Evolutionary conservation across 2,888 invertebrate genomes (phyloP).

Genomic region (Agonopterix alstromeriana): DNA sequence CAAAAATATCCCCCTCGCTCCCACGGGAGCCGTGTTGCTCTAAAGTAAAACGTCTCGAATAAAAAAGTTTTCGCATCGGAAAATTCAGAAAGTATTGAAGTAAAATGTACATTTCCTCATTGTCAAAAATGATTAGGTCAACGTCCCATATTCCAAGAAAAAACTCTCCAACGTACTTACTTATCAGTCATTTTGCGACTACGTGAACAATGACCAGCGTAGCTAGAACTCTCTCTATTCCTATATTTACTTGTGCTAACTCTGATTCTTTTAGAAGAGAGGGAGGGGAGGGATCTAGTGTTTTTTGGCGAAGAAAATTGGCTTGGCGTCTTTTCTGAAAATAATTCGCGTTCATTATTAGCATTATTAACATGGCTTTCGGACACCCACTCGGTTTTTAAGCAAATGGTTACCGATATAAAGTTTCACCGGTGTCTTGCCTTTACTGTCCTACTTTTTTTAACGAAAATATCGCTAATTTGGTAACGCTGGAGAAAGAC

Average conservation of each 20-base stretch:
- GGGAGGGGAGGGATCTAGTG: neutral
- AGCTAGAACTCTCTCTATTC: neutral
- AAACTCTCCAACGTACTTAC: neutral
- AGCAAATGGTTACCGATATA: conserved; percentile 23
- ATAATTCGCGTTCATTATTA: conserved; percentile 37
- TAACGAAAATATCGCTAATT: neutral
- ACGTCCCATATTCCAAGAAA: conserved; percentile 1
- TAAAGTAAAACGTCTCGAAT: too few species aligned
- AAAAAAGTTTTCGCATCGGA: too few species aligned
- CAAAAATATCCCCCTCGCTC: too few species aligned
- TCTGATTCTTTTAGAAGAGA: neutral
- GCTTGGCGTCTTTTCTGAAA: conserved; percentile 32
- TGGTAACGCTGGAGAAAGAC: too few species aligned
- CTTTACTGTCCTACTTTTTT: neutral
- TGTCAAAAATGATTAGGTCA: conserved; percentile 2
- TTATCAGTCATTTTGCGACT: conserved; percentile 1
- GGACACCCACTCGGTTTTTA: conserved; percentile 15
- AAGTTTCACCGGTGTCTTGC: conserved; percentile 25
- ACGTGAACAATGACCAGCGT: neutral
- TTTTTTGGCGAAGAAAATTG: conserved; percentile 25
- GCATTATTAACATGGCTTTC: conserved; percentile 34
- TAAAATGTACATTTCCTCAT: neutral
- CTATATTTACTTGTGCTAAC: neutral
- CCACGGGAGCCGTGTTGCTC: too few species aligned
- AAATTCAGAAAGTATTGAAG: too few species aligned